A percentile compares a stretch with the other conserved stretches of the same genome.
These are phyloP conservation scores for Andricus curvator DNA, from an alignment of 2,888 invertebrate genomes.

Conservation along the genomic window DNA sequence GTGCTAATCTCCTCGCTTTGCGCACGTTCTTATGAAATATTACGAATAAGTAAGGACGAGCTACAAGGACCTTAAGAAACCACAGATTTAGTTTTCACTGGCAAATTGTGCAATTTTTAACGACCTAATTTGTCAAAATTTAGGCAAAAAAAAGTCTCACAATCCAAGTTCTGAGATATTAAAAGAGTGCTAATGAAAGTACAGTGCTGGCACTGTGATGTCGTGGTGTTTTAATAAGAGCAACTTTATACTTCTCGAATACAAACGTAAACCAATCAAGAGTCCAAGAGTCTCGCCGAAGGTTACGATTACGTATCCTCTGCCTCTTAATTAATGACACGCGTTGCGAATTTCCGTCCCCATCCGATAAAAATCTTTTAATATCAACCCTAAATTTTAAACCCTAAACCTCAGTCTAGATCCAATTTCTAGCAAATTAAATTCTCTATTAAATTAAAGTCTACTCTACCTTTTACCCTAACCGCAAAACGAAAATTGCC, in stretches of 20 bases:
- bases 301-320: conserved; percentile 61
- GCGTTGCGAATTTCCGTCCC: conserved; percentile 40
- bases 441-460: conserved; percentile 25
- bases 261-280: conserved; percentile 62
- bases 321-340: conserved; percentile 62
- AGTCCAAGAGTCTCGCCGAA: conserved; percentile 55
- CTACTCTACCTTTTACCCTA: conserved; percentile 20
- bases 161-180: conserved; percentile 11
- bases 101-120: no score
- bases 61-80: no score
- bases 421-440: conserved; percentile 1
- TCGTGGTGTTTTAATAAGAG: conserved; percentile 61
- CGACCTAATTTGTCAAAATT: no score
- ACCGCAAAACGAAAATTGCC: conserved; percentile 31
- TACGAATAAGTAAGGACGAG: no score
- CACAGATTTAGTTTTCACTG: no score
- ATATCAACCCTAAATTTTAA: neutral
- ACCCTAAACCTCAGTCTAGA: neutral
- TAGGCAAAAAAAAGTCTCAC: conserved; percentile 1
- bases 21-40: conserved; percentile 9
- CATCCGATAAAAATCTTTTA: conserved; percentile 6
- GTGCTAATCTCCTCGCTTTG: conserved; percentile 23
- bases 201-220: conserved; percentile 61
- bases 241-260: conserved; percentile 47
- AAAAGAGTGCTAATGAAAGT: conserved; percentile 33